These are phyloP conservation scores for Philaethria dido DNA, from an alignment of 2,888 invertebrate species.

Conservation along the genomic window DNA sequence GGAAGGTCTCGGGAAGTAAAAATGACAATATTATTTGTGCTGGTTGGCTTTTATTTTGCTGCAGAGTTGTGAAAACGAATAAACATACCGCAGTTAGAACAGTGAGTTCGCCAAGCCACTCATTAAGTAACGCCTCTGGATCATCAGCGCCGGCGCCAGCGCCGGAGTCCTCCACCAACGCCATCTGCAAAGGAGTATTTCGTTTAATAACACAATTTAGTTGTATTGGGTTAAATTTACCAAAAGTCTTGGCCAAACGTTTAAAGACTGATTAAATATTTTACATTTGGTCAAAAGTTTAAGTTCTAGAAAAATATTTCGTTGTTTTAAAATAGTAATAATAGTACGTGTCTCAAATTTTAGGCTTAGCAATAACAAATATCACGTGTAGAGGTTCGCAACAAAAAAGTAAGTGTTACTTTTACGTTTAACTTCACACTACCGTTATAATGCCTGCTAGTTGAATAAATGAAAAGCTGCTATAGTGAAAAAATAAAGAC, in stretches of 20 bases:
- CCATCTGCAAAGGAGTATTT: constrained; percentile 70
- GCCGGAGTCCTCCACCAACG: constrained; percentile 79
- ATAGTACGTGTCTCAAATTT: not conserved
- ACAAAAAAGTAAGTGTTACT: constrained; percentile 18
- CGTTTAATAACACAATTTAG: not conserved
- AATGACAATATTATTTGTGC: no score
- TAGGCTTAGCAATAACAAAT: constrained; percentile 19
- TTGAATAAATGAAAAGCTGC: not conserved
- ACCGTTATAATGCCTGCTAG: constrained; percentile 33
- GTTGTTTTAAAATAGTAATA: not conserved
- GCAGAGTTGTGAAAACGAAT: no score
- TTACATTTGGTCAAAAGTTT: not conserved
- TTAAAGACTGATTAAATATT: not conserved
- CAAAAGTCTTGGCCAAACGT: not conserved
- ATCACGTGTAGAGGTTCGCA: constrained; percentile 17
- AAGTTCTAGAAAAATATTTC: not conserved
- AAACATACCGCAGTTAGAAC: constrained; percentile 88
- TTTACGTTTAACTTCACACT: constrained; percentile 28
- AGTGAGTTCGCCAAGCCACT: constrained; percentile 91
- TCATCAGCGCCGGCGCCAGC: constrained; percentile 87
- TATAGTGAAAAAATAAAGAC: constrained; percentile 27
- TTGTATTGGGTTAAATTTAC: no score
- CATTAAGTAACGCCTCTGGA: constrained; percentile 90
- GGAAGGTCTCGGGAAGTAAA: no score
- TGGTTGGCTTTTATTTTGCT: no score